These are phyloP conservation scores for Chanos chanos DNA, from an alignment of 2,797 vertebrate genomes.

Conservation along the genomic window DNA sequence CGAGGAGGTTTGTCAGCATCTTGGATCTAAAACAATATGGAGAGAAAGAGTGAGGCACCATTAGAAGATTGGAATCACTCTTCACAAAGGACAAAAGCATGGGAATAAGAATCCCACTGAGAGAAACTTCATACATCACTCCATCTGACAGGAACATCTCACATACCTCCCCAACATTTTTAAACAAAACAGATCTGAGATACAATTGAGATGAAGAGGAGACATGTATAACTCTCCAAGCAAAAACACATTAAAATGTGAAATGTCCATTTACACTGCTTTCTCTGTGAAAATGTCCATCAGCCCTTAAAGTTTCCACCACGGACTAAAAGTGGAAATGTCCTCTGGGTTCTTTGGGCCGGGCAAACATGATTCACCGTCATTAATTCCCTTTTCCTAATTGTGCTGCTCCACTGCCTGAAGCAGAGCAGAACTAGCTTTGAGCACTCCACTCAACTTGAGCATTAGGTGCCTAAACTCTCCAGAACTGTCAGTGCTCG, in stretches of 20 bases:
- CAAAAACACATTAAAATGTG: too few relatives aligned
- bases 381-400: slow-evolving; percentile 63
- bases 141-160: slow-evolving; percentile 11
- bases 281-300: slow-evolving; percentile 29
- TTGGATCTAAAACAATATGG: slow-evolving; percentile 56
- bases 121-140: slow-evolving; percentile 1
- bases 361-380: slow-evolving; percentile 58
- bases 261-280: too few relatives aligned
- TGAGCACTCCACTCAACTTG: slow-evolving; percentile 58
- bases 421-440: slow-evolving; percentile 43
- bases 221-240: too few relatives aligned
- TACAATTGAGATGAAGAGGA: too few relatives aligned
- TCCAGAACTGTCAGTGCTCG: slow-evolving; percentile 49
- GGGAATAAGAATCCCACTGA: slow-evolving; percentile 17
- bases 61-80: slow-evolving; percentile 18
- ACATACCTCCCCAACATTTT: too few relatives aligned
- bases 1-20: slow-evolving; percentile 53
- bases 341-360: slow-evolving; percentile 57
- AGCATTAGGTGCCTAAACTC: slow-evolving; percentile 47
- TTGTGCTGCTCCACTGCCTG: slow-evolving; percentile 60
- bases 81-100: slow-evolving; percentile 30
- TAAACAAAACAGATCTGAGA: too few relatives aligned
- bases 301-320: slow-evolving; percentile 56
- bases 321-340: slow-evolving; percentile 47
- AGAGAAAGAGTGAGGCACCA: slow-evolving; percentile 38